phyloP scores from a whole-genome alignment of 2,888 invertebrate species.

The Diarsia dahlii region DNA sequence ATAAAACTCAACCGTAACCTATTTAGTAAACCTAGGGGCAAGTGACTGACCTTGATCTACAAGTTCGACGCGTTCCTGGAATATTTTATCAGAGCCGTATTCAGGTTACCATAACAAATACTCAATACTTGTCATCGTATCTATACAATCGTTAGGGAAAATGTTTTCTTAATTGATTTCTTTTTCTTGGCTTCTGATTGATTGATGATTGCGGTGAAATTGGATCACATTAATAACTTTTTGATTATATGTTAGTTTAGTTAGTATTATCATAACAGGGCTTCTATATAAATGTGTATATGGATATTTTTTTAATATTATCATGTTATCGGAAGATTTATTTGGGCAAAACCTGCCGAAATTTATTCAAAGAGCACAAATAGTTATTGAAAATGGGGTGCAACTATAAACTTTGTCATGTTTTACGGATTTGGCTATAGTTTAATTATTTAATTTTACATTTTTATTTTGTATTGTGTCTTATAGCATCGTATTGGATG shows the following conservation, averaged over 20 bases:
- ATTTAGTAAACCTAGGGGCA: conserved; percentile 61
- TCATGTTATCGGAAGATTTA: too few species aligned
- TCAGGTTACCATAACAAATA: conserved; percentile 54
- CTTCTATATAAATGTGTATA: background rate
- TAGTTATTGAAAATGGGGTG: too few species aligned
- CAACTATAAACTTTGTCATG: too few species aligned
- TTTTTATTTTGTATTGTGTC: too few species aligned
- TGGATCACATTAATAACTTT: conserved; percentile 9
- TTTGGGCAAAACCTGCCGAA: too few species aligned
- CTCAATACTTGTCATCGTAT: conserved; percentile 27
- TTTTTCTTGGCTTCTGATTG: conserved; percentile 14
- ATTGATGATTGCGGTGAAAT: conserved; percentile 8
- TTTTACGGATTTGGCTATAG: too few species aligned
- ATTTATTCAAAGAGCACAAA: too few species aligned
- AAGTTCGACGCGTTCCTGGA: conserved; percentile 58
- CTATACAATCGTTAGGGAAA: conserved; percentile 18
- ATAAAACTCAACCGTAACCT: conserved; percentile 58
- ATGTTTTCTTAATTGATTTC: conserved; percentile 24
- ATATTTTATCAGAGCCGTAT: conserved; percentile 41
- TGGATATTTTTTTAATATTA: too few species aligned
- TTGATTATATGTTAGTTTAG: background rate
- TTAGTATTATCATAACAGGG: background rate
- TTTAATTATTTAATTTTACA: too few species aligned
- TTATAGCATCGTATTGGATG: too few species aligned
- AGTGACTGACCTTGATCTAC: conserved; percentile 67